Conservation (phyloP, 2,797 vertebrate species). For the Mergus octosetaceus region DNA sequence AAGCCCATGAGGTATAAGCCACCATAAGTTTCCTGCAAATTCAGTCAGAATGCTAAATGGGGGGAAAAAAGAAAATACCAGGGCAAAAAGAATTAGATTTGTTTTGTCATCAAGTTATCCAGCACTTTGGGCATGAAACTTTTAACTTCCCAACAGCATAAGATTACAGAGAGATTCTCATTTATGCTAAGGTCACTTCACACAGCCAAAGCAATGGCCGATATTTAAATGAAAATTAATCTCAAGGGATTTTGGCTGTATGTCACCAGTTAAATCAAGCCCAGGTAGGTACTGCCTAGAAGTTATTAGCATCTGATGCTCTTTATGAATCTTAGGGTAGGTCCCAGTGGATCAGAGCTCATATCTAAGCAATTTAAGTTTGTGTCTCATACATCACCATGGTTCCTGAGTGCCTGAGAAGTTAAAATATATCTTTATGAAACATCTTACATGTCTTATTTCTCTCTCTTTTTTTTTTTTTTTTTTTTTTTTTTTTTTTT, state of each 20-base stretch:
- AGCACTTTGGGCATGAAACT: not conserved
- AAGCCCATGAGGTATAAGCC: not conserved
- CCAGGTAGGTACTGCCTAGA: not conserved
- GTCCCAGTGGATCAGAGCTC: constrained; percentile 55
- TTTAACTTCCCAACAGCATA: not conserved
- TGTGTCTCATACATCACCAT: constrained; percentile 63
- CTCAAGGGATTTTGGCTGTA: not conserved
- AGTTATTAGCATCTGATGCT: constrained; percentile 8
- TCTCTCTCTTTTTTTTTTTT: not conserved
- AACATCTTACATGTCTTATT: constrained; percentile 20
- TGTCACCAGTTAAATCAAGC: not conserved
- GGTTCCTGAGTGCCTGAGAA: constrained; percentile 57
- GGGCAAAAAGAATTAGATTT: not conserved
- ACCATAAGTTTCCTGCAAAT: not conserved
- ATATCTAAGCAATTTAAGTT: constrained; percentile 45
- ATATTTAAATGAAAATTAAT: not conserved
- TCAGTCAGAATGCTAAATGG: not conserved
- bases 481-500: not conserved
- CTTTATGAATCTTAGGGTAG: constrained; percentile 20
- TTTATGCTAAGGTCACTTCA: not conserved
- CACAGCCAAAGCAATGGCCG: fast-evolving
- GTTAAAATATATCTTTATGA: constrained; percentile 56
- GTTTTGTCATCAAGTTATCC: not conserved
- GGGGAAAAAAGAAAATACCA: not conserved
- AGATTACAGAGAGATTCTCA: not conserved